Conservation (phyloP, 2,797 vertebrate species). For the Acridotheres tristis region DNA sequence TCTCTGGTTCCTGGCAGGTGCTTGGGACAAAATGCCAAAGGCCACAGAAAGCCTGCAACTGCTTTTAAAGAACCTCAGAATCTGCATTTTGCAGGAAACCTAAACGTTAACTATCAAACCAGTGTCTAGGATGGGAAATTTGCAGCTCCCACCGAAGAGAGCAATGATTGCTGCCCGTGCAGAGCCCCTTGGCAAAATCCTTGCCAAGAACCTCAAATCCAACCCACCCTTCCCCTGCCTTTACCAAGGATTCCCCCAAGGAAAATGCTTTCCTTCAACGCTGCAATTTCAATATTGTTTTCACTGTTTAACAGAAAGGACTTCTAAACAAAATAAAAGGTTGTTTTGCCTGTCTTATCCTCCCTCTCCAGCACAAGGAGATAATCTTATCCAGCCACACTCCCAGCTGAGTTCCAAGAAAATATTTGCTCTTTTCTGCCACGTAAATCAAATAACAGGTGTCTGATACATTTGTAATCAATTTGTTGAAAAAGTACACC, state of each 20-base stretch:
- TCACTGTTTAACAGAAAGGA: not conserved
- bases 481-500: constrained; percentile 11
- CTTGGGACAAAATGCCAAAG: not conserved
- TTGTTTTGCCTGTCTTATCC: not conserved
- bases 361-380: constrained; percentile 13
- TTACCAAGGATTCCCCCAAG: not conserved
- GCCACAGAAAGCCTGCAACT: not conserved
- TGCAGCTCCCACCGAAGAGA: accelerated
- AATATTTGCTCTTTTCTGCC: constrained; percentile 49
- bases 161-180: accelerated
- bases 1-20: not conserved
- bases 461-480: not conserved
- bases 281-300: not conserved
- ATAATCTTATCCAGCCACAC: constrained; percentile 6
- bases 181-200: not conserved
- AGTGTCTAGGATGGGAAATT: not conserved
- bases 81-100: not conserved
- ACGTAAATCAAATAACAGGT: not conserved
- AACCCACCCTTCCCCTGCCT: not conserved
- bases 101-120: not conserved
- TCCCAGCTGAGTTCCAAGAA: constrained; percentile 1
- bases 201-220: not conserved
- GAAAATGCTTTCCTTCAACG: not conserved
- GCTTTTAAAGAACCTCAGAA: not conserved
- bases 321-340: not conserved